Base-by-base conservation (phyloP, 1,140 invertebrate species). In the Thaumatotibia leucotreta region DNA sequence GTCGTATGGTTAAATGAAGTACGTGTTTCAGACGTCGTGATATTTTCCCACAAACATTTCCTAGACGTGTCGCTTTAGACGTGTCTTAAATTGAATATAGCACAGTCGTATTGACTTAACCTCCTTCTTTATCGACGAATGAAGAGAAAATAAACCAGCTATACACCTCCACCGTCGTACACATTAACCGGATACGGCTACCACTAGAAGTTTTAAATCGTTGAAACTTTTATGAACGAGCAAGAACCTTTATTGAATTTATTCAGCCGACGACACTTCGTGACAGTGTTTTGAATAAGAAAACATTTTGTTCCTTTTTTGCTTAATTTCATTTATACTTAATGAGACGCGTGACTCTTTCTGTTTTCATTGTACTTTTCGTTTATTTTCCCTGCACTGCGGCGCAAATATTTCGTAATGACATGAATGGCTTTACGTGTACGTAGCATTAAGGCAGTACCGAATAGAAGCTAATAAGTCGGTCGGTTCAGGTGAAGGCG, bases 401-500 rank as follows among this genome's bases (percentile, higher is more conserved):
- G 39, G 9, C 39, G 4, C 20, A 20, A 45, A 45, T 14, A n/a
- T 45, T 5, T 14, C 14, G 39, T 20, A 45, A 45, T 8, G 4
- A 9, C 17, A 45, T 45, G 2, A 45, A 45, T 45, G 39, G 39
- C 39, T 45, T 45, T 45, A 17, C 8, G 39, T 45, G 14, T 20
- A 20, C n/a, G 39, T 45, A 20, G n/a, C n/a, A n/a, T n/a, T 45
- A 14, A 9, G n/a, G n/a, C n/a, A 6, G n/a, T 17, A 20, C 5
- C 17, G 3, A 8, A 45, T 20, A 20, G 0, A 2, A 45, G 0
- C n/a, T n/a, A 39, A 20, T 14, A 20, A 0, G 17, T 20, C 9
- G 14, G 50, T 54, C 11, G 52, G 11, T 27, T n/a, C 66, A 89
- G 85, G 69, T 31, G 89, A 91, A 63, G 70, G 75, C n/a, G 85